Base-by-base conservation (phyloP, 2,797 vertebrate species). In the Otus scops region DNA sequence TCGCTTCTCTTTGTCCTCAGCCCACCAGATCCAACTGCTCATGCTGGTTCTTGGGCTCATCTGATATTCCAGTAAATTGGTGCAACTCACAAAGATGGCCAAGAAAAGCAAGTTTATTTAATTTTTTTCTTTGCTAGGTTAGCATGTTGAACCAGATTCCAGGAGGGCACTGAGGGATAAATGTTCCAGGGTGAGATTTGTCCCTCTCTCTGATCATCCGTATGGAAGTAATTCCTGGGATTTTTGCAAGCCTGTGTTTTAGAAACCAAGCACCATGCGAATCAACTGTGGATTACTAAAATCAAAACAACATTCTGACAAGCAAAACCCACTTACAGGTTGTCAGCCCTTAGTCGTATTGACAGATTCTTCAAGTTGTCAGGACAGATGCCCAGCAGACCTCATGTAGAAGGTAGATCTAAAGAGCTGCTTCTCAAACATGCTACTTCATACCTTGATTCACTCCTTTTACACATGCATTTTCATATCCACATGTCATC, bases 141-240 rank as follows among this genome's bases (percentile, higher is more conserved):
- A 74, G 56, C 4, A 1, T 34, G 14, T 85, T 74, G 67, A 94
- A 77, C 10, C 24, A 63, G 32, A 87, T 92, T 91, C 93, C 67
- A 26, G 34, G 23, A n/a, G 51, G 24, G 4, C 26, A 78, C 53
- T 65, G 85, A 78, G 56, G 65, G 53, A 51, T 71, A 63, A 83
- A 74, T 64, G 47, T 92, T 79, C n/a, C 38, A 13, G 41, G 13
- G 21, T 69, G 63, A 92, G 63, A 75, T 93, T 86, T 89, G 41
- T 85, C 51, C 51, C 43, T 68, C 43, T 60, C 86, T 95, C 77
- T 91, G 67, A 94, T 87, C 38, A 36, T 45, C 51, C 0, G 0
- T 17, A 34, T 73, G 38, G 83, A 95, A 90, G 57, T 84, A 90
- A 87, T 94, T 92, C 45, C 63, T 63, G 57, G 86, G 74, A 89